These are phyloP conservation scores for Palloptera scutellata DNA, from an alignment of 2,888 invertebrate genomes.

Conservation along the genomic window DNA sequence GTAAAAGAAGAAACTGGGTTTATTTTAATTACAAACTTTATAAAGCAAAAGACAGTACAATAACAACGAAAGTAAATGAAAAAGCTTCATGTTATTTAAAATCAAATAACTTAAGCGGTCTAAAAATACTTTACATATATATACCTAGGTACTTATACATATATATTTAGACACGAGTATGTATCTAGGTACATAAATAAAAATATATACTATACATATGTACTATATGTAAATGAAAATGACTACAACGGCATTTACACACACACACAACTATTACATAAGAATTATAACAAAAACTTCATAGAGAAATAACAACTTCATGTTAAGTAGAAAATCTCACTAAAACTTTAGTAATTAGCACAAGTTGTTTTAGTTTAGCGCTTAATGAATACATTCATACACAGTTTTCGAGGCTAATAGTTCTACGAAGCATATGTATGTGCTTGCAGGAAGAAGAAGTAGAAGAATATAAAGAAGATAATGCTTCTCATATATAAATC, in stretches of 20 bases:
- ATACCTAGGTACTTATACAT: not conserved
- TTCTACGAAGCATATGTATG: not conserved
- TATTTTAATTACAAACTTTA: too few species aligned
- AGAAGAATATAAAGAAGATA: not conserved
- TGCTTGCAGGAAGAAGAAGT: not conserved
- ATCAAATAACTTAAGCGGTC: not conserved
- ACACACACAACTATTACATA: conserved; percentile 4
- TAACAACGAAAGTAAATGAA: too few species aligned
- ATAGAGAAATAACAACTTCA: not conserved
- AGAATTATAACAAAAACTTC: not conserved
- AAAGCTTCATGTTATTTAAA: not conserved
- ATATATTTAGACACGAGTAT: not conserved
- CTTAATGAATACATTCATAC: not conserved
- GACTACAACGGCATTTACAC: not conserved
- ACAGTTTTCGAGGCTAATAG: not conserved
- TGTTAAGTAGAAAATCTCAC: conserved; percentile 42
- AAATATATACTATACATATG: not conserved
- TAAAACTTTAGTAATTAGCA: conserved; percentile 56
- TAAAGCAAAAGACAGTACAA: too few species aligned
- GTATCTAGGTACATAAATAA: not conserved
- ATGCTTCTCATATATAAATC: conserved; percentile 14
- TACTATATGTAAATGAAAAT: too few species aligned
- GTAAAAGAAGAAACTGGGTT: too few species aligned
- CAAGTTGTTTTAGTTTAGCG: conserved; percentile 40
- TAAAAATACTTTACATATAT: not conserved